Base-by-base conservation (phyloP, 35 echinoderm and acorn worm species). In the Holothuria glaberrima region DNA sequence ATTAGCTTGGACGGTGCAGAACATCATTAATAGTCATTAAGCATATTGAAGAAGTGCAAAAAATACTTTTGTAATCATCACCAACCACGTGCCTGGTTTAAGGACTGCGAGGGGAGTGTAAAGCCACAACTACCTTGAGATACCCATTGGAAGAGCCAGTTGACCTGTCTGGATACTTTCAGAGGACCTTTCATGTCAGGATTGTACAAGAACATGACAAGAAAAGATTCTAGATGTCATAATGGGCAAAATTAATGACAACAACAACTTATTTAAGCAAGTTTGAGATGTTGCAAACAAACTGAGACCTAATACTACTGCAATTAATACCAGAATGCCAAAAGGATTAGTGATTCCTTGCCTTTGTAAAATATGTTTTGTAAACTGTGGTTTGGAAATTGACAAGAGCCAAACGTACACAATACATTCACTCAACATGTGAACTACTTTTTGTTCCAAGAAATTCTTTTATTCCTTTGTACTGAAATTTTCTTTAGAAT, bases 121-220 rank as follows among this genome's bases (percentile, higher is more conserved):
- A 89, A 89, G 48, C 87, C 87, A 50, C 87, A 89, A 69, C 70
- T 89, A 21, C 87, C 87, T 59, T 44, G 87, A 9, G 87, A 89
- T 33, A 89, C 87, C 14, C 74, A 44, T 17, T 89, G 87, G 87
- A 89, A 89, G 14, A 89, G 87, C 52, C 87, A 89, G 32, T 28
- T 76, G 46, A 74, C 68, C 10, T 75, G 68, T 59, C 26, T 89
- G 13, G 87, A 75, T 30, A 89, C 87, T 36, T 89, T 75, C 70
- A 24, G 41, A 9, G 46, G 10, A 2, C 63, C 2, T 33, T 5
- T 1, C 36, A 86, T 24, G 63, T 33, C 9, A 68, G 17, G 6
- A 86, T 86, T 57, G 46, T 88, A 20, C 27, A 46, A 19, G 86
- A 88, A 71, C 86, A 88, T 88, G 61, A 16, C n/a, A n/a, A 46